phyloP scores from a whole-genome alignment of 2,888 invertebrate species.

The Eristalinus aeneus region DNA sequence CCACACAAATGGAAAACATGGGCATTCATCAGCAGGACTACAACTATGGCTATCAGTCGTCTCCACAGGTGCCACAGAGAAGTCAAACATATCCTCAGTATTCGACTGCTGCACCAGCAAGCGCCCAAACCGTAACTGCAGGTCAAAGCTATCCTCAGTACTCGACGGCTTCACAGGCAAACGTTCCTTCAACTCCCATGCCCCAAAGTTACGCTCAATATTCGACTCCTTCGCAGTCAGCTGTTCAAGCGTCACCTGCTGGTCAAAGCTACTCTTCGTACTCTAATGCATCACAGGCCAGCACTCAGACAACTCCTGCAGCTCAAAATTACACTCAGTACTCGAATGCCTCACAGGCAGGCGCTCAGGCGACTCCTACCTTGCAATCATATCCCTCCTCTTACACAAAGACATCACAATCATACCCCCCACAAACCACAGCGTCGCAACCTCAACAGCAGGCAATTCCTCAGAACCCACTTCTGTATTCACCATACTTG shows the following conservation, averaged over 20 bases:
- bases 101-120: constrained; percentile 39
- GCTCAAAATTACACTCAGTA: constrained; percentile 12
- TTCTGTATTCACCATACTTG: constrained; percentile 45
- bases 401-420: constrained; percentile 9
- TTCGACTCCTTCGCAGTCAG: too few species aligned
- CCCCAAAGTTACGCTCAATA: too few species aligned
- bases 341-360: constrained; percentile 36
- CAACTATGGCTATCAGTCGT: constrained; percentile 36
- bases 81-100: constrained; percentile 15
- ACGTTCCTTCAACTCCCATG: not conserved
- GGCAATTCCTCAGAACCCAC: constrained; percentile 41
- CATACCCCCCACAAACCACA: constrained; percentile 3
- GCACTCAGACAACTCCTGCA: too few species aligned
- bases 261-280: too few species aligned
- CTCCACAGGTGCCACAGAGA: not conserved
- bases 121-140: constrained; percentile 49
- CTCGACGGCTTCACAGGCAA: not conserved
- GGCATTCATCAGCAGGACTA: constrained; percentile 72
- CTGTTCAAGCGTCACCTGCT: too few species aligned
- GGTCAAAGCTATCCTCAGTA: not conserved
- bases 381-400: not conserved
- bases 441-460: constrained; percentile 33
- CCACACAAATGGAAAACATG: constrained; percentile 73
- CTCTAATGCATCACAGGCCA: too few species aligned
- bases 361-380: constrained; percentile 47